phyloP scores from a whole-genome alignment of 2,797 vertebrate species.

The Anguilla marmorata region DNA sequence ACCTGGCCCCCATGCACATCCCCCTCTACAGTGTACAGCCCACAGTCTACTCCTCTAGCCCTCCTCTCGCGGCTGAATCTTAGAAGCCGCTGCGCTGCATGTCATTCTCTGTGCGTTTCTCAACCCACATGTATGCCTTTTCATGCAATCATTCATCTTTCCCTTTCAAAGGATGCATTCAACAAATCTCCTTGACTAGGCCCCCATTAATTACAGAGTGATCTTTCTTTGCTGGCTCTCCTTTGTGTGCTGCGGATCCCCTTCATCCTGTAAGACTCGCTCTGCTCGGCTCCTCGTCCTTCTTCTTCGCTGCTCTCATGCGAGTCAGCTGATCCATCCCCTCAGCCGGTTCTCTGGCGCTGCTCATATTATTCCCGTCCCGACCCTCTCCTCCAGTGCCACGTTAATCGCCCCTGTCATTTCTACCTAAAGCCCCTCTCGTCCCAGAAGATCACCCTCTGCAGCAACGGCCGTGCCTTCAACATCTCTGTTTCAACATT shows the following conservation, averaged over 20 bases:
- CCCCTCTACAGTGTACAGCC: neutral
- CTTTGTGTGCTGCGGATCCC: neutral
- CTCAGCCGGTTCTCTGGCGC: neutral
- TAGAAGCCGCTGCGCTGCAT: neutral
- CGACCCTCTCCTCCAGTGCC: neutral
- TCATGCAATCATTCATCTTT: slow-evolving; percentile 11
- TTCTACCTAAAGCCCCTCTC: neutral
- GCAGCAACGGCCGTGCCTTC: neutral
- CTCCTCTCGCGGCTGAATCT: neutral
- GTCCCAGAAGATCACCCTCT: neutral
- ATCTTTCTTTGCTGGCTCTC: neutral
- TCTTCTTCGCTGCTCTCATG: neutral
- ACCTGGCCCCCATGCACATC: neutral
- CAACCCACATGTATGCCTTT: neutral
- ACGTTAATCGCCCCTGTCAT: neutral
- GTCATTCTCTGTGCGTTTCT: neutral
- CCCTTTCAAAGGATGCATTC: neutral
- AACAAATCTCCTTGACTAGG: neutral
- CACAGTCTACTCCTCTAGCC: neutral
- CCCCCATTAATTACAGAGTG: neutral
- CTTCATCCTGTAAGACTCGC: neutral
- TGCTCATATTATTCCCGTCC: neutral
- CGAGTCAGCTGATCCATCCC: neutral
- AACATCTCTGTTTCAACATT: neutral
- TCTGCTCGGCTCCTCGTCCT: neutral